A percentile compares a stretch with the other conserved stretches of the same genome.
Conservation (phyloP, 2,888 invertebrate genomes). For the Scaptomyza cyrtandrae region DNA sequence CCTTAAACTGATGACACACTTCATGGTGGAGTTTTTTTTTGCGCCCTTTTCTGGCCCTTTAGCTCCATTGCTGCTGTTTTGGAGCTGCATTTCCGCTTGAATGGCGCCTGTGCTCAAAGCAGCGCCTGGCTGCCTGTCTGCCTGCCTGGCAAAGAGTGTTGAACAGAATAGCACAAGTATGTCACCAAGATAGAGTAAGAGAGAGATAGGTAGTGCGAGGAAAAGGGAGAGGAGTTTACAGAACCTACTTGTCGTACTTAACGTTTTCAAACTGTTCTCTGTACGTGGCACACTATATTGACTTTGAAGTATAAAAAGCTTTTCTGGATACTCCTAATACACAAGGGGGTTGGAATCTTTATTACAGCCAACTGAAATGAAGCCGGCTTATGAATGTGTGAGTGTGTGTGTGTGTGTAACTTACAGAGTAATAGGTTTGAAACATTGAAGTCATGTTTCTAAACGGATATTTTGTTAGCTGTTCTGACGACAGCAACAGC, state of each 20-base stretch:
- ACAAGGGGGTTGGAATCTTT: slow-evolving; percentile 60
- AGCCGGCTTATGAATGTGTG: slow-evolving; percentile 4
- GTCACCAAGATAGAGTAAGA: slow-evolving; percentile 40
- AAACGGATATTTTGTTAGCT: slow-evolving; percentile 1
- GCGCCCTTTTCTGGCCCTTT: slow-evolving; percentile 61
- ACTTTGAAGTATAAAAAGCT: slow-evolving; percentile 80
- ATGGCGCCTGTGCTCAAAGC: slow-evolving; percentile 70
- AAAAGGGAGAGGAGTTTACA: slow-evolving; percentile 22
- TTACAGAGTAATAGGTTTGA: slow-evolving; percentile 16
- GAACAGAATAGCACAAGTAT: slow-evolving; percentile 32
- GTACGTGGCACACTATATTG: slow-evolving; percentile 74
- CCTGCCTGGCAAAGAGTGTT: slow-evolving; percentile 14
- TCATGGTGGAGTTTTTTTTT: slow-evolving; percentile 67
- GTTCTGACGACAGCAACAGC: background rate
- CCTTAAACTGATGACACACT: slow-evolving; percentile 81
- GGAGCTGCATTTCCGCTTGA: slow-evolving; percentile 80
- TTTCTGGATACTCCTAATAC: slow-evolving; percentile 72
- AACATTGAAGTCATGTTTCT: slow-evolving; percentile 7
- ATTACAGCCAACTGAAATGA: slow-evolving; percentile 55
- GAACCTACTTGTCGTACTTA: slow-evolving; percentile 55
- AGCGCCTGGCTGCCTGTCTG: slow-evolving; percentile 70
- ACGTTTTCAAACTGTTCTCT: slow-evolving; percentile 73
- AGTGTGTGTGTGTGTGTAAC: slow-evolving; percentile 17
- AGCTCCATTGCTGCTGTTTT: slow-evolving; percentile 39
- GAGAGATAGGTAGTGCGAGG: background rate